Evolutionary conservation across 2,888 invertebrate species (phyloP).

Genomic region (Limnephilus marmoratus): DNA sequence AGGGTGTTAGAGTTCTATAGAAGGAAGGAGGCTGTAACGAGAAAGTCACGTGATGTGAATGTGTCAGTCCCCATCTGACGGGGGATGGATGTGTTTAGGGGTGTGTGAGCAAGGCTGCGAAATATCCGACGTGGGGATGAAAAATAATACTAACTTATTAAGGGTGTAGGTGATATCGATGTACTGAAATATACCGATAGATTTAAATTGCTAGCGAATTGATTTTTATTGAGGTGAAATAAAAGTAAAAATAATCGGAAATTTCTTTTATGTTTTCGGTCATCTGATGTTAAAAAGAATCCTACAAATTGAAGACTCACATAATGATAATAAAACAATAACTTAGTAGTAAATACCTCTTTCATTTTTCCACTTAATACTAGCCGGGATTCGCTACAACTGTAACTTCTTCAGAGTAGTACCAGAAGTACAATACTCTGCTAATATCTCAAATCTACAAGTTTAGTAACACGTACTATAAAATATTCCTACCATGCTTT

Average conservation of each 20-base stretch:
- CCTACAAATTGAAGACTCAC: too few species aligned
- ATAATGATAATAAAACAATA: too few species aligned
- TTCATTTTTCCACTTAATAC: too few species aligned
- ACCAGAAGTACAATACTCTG: too few species aligned
- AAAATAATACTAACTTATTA: neutral
- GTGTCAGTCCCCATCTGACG: conserved; percentile 25
- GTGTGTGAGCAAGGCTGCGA: neutral
- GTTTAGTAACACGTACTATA: too few species aligned
- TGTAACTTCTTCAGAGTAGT: too few species aligned
- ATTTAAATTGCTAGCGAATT: neutral
- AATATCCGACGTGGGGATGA: neutral
- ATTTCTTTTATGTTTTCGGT: too few species aligned
- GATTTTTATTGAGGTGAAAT: neutral
- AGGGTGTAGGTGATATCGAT: neutral
- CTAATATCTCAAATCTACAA: too few species aligned
- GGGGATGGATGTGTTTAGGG: conserved; percentile 13
- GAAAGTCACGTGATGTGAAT: conserved; percentile 31
- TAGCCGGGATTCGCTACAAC: too few species aligned
- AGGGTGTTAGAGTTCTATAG: neutral
- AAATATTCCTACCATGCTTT: too few species aligned
- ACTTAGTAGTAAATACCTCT: too few species aligned
- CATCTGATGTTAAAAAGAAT: too few species aligned
- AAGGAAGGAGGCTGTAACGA: neutral
- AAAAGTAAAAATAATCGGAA: neutral
- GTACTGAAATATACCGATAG: neutral